Evolutionary conservation across 2,888 invertebrate species (phyloP).

Genomic region (Megalurothrips usitatus): DNA sequence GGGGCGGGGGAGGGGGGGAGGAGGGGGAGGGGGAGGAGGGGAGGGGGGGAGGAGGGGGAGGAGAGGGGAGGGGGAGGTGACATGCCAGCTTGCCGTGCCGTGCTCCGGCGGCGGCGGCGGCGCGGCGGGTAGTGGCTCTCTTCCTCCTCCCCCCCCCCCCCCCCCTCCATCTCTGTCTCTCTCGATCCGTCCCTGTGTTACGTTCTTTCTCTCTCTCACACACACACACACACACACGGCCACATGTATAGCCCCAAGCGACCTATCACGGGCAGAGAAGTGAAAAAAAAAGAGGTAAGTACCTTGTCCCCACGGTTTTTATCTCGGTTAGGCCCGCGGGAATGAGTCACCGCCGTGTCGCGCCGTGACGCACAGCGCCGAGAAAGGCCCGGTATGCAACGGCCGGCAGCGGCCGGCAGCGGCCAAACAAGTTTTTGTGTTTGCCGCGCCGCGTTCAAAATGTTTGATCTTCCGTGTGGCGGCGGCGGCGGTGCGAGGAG

Average conservation of each 20-base stretch:
- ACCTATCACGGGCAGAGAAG: conserved; percentile 1
- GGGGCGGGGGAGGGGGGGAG: not conserved
- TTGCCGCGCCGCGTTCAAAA: too few relatives aligned
- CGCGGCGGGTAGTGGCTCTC: too few relatives aligned
- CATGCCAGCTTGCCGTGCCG: not conserved
- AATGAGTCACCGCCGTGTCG: conserved; percentile 10
- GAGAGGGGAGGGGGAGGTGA: not conserved
- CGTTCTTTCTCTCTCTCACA: not conserved
- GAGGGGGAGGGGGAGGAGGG: not conserved
- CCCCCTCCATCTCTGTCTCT: too few relatives aligned
- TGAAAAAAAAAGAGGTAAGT: not conserved
- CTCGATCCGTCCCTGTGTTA: too few relatives aligned
- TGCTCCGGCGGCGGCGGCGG: not conserved
- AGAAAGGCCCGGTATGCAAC: not conserved
- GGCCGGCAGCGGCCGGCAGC: too few relatives aligned
- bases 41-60: not conserved
- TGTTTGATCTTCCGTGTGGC: too few relatives aligned
- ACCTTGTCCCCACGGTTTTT: conserved; percentile 15
- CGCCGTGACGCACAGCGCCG: not conserved
- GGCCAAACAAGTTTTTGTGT: too few relatives aligned
- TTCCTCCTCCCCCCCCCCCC: too few relatives aligned
- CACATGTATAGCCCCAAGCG: not conserved
- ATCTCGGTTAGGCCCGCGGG: not conserved
- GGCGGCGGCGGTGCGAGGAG: too few relatives aligned
- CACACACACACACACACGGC: not conserved